phyloP scores from a whole-genome alignment of 2,888 invertebrate species.

The Platerodrilus igneus region DNA sequence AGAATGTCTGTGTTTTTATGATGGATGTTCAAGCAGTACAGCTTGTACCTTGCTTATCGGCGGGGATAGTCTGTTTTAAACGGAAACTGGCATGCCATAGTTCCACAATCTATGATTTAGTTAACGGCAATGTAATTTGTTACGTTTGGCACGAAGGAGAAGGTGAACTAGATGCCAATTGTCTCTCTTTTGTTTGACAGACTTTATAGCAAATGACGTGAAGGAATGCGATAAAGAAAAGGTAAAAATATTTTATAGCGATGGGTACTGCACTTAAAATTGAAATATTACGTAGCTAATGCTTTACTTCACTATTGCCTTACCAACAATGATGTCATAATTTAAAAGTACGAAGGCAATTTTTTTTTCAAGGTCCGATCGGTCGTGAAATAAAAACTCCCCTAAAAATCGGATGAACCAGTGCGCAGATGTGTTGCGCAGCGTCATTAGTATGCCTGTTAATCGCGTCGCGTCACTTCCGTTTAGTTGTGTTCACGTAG shows the following conservation, averaged over 20 bases:
- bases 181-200: conserved; percentile 19
- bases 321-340: conserved; percentile 9
- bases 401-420: too few relatives aligned
- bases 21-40: conserved; percentile 27
- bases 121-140: conserved; percentile 19
- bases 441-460: too few relatives aligned
- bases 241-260: conserved; percentile 23
- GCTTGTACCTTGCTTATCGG: conserved; percentile 17
- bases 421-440: too few relatives aligned
- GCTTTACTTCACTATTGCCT: conserved; percentile 17
- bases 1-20: conserved; percentile 18
- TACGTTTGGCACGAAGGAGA: conserved; percentile 28
- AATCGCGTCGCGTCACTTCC: too few relatives aligned
- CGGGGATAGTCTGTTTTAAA: conserved; percentile 21
- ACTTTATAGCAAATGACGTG: conserved; percentile 14
- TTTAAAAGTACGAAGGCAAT: too few relatives aligned
- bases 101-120: conserved; percentile 14
- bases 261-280: conserved; percentile 18
- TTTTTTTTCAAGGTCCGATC: too few relatives aligned
- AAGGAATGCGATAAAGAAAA: too few relatives aligned
- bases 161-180: conserved; percentile 22
- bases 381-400: too few relatives aligned
- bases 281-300: conserved; percentile 18
- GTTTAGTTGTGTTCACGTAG: too few relatives aligned
- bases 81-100: conserved; percentile 23